Base-by-base conservation (phyloP, 1,140 invertebrate species). In the Tribolium madens region DNA sequence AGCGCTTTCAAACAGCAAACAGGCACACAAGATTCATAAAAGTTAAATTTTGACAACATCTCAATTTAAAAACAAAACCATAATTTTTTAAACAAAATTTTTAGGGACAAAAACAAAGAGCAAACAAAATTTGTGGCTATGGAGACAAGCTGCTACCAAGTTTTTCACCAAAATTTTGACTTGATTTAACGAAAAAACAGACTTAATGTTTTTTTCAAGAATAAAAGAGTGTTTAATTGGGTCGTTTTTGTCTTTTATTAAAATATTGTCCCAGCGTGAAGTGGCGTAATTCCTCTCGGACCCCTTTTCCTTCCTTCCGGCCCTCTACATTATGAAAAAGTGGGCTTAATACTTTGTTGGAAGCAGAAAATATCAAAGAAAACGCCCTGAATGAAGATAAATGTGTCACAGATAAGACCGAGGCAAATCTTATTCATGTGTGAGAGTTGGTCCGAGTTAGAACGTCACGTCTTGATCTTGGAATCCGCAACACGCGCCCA, bases 391-490 rank as follows among this genome's bases (percentile, higher is more conserved):
- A 64, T 64, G 57, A 26, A 64, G 57, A 64, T 64, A 64, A 64
- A 64, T 64, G 57, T 64, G 57, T 33, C 57, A 2, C 57, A 64
- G 57, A 64, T 64, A 64, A 64, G 57, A 5, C 26, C 14, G 10
- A 6, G 1, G 57, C 57, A 64, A 42, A 64, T 64, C 57, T 64
- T 64, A 64, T 64, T 64, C 57, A 42, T 64, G 57, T 64, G 57
- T 64, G 57, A 36, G 57, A 64, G 57, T 26, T 31, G 7, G 17
- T 42, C 21, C 57, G 7, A 18, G 6, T 13, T 13, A 64, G 57
- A 64, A 64, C 31, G 26, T 26, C 57, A 64, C 57, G 57, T 64
- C 17, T 13, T 60, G 17, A 2, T 26, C 26, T 42, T 42, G 57
- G 26, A 64, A 26, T 64, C 57, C 31, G 57, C 57, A 64, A 26